phyloP scores from a whole-genome alignment of 2,797 vertebrate species.

The Australoheros facetus region DNA sequence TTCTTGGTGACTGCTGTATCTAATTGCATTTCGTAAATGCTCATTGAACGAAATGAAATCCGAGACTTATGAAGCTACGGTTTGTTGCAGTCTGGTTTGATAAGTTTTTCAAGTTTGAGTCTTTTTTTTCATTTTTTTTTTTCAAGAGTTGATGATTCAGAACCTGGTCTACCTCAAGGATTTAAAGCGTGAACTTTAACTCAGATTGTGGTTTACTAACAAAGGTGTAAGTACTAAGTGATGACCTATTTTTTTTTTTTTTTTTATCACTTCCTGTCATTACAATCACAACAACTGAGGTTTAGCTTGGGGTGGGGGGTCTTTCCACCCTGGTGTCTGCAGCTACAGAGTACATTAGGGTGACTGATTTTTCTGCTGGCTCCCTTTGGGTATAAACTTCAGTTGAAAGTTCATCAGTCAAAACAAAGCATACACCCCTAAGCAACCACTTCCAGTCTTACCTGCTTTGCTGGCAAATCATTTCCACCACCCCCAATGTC shows the following conservation, averaged over 20 bases:
- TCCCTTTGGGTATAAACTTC: neutral
- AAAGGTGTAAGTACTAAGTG: neutral
- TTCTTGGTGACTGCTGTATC: conserved; percentile 57
- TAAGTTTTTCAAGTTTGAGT: conserved; percentile 11
- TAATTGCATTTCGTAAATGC: conserved; percentile 66
- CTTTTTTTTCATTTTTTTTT: neutral
- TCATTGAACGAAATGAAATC: conserved; percentile 59
- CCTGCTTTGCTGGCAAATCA: neutral
- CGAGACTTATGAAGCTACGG: conserved; percentile 33
- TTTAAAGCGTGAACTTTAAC: neutral
- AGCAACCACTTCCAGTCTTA: neutral
- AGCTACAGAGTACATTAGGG: neutral
- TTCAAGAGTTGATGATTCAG: neutral
- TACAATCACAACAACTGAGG: neutral
- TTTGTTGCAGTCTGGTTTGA: conserved; percentile 14
- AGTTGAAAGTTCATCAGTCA: neutral
- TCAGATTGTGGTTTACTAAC: neutral
- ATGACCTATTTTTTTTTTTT: neutral
- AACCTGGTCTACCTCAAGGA: neutral
- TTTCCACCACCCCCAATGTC: neutral
- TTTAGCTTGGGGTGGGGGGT: too few relatives aligned
- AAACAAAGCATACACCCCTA: neutral
- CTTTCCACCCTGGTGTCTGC: neutral
- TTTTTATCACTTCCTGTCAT: neutral
- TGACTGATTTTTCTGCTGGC: neutral